These are phyloP conservation scores for Pelecanus crispus DNA, from an alignment of 2,113 vertebrate genomes.

Conservation along the genomic window DNA sequence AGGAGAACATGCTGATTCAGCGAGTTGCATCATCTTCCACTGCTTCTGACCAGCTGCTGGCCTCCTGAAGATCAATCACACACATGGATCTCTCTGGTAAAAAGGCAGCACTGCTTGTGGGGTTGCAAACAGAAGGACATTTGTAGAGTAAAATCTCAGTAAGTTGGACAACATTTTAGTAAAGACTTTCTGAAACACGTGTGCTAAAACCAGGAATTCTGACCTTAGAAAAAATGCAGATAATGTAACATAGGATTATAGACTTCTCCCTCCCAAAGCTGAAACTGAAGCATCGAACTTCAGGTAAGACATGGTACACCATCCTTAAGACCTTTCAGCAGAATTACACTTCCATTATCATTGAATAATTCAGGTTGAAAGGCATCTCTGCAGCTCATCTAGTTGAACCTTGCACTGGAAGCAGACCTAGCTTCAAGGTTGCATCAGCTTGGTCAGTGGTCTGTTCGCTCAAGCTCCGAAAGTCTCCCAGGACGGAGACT, in stretches of 20 bases:
- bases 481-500: neutral
- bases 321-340: neutral
- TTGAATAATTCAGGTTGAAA: neutral
- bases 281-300: neutral
- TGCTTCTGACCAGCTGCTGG: neutral
- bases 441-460: neutral
- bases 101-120: neutral
- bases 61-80: neutral
- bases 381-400: neutral
- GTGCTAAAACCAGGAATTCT: neutral
- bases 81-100: accelerated
- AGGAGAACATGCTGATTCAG: neutral
- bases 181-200: neutral
- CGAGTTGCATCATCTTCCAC: neutral
- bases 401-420: neutral
- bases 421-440: neutral
- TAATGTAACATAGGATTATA: neutral
- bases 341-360: neutral
- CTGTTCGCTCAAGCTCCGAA: neutral
- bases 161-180: neutral
- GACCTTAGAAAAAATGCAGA: neutral
- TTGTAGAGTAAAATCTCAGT: neutral
- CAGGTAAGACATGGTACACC: neutral
- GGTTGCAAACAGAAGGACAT: neutral
- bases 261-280: neutral